phyloP scores from a whole-genome alignment of 2,888 invertebrate species.

The Onthophagus sagittarius region DNA sequence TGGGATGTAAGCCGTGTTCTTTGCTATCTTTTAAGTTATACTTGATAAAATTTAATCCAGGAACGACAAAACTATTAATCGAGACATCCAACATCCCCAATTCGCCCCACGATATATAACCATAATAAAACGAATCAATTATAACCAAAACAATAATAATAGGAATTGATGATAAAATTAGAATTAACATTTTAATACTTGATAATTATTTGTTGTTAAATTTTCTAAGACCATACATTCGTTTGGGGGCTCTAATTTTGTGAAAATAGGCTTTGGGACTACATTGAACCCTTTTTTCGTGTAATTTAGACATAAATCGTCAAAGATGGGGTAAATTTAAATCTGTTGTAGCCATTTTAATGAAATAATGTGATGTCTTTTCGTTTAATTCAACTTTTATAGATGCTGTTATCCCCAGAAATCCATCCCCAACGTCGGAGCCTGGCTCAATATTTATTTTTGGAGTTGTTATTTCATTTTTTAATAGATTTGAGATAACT shows the following conservation, averaged over 20 bases:
- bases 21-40: conserved; percentile 73
- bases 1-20: conserved; percentile 81
- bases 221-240: background rate
- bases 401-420: background rate
- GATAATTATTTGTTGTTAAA: background rate
- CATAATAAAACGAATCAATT: conserved; percentile 78
- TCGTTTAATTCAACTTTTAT: background rate
- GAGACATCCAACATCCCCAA: conserved; percentile 64
- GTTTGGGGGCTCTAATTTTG: background rate
- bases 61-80: conserved; percentile 78
- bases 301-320: background rate
- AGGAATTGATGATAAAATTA: conserved; percentile 66
- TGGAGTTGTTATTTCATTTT: background rate
- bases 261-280: background rate
- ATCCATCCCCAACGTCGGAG: background rate
- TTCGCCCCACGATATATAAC: conserved; percentile 72
- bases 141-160: conserved; percentile 62
- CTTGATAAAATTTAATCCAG: conserved; percentile 85
- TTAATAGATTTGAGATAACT: too few species aligned
- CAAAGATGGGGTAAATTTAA: background rate
- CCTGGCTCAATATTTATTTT: background rate
- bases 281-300: background rate
- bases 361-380: background rate
- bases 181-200: conserved; percentile 52
- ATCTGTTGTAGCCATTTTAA: background rate